Evolutionary conservation across 2,888 invertebrate genomes (phyloP).

Genomic region (Apotomis betuletana): DNA sequence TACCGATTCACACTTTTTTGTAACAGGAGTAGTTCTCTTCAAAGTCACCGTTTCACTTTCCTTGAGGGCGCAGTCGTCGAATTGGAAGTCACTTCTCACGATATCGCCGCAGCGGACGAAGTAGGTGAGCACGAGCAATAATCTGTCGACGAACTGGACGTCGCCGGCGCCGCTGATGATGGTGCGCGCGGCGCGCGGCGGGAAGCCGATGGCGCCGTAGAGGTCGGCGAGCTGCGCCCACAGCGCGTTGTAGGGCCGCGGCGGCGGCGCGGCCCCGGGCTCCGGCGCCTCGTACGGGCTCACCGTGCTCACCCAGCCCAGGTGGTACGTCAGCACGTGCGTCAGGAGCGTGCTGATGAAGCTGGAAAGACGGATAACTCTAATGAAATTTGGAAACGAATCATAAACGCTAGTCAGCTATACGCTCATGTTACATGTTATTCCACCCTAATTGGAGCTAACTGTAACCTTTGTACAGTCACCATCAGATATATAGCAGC

Average conservation of each 20-base stretch:
- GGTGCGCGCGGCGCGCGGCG: slow-evolving; percentile 90
- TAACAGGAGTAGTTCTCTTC: slow-evolving; percentile 52
- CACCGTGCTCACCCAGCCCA: slow-evolving; percentile 95
- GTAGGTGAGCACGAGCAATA: slow-evolving; percentile 92
- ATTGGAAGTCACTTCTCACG: slow-evolving; percentile 75
- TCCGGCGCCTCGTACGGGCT: slow-evolving; percentile 75
- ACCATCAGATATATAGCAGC: too few species aligned
- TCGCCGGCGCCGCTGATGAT: slow-evolving; percentile 89
- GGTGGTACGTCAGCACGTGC: slow-evolving; percentile 93
- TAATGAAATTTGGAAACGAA: too few species aligned
- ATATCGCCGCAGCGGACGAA: slow-evolving; percentile 93
- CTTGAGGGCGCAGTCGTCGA: slow-evolving; percentile 62
- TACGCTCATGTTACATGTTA: too few species aligned
- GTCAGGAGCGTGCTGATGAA: slow-evolving; percentile 95
- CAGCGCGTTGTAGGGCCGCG: slow-evolving; percentile 90
- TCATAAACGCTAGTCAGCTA: too few species aligned
- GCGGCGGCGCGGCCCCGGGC: slow-evolving; percentile 66
- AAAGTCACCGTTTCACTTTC: slow-evolving; percentile 64
- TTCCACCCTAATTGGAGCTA: too few species aligned
- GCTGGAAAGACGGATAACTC: slow-evolving; percentile 81
- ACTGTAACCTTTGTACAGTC: too few species aligned
- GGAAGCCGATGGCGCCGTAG: slow-evolving; percentile 92
- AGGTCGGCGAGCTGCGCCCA: slow-evolving; percentile 96
- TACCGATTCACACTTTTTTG: slow-evolving; percentile 46
- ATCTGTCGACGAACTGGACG: slow-evolving; percentile 86